phyloP scores from a whole-genome alignment of 2,113 vertebrate species.

The Rhea pennata region DNA sequence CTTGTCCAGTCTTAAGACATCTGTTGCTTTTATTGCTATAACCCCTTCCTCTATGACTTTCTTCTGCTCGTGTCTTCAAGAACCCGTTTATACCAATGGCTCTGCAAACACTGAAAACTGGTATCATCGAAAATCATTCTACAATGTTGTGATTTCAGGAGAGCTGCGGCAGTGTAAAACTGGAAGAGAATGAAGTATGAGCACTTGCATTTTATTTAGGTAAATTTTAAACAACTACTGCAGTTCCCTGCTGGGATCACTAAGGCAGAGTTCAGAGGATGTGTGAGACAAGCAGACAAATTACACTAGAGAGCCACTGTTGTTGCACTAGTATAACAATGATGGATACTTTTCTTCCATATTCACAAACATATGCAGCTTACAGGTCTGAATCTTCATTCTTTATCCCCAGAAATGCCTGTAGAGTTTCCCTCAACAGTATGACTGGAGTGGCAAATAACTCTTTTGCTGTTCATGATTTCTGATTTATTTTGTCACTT shows the following conservation, averaged over 20 bases:
- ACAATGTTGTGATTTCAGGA: not conserved
- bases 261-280: not conserved
- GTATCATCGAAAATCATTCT: not conserved
- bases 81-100: not conserved
- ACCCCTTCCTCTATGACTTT: not conserved
- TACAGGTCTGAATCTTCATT: not conserved
- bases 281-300: not conserved
- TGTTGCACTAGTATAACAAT: not conserved
- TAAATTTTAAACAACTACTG: not conserved
- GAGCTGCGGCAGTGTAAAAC: not conserved
- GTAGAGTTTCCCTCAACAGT: not conserved
- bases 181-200: not conserved
- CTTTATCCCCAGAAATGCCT: not conserved
- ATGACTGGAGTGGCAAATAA: not conserved
- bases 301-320: not conserved
- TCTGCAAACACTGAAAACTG: not conserved
- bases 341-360: not conserved
- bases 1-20: not conserved
- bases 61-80: not conserved
- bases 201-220: not conserved
- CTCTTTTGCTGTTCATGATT: not conserved
- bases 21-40: not conserved
- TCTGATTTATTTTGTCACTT: constrained; percentile 1
- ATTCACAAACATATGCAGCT: not conserved
- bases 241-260: not conserved